phyloP scores from a whole-genome alignment of 1,140 invertebrate genomes.

The Lamellibrachia luymesi region DNA sequence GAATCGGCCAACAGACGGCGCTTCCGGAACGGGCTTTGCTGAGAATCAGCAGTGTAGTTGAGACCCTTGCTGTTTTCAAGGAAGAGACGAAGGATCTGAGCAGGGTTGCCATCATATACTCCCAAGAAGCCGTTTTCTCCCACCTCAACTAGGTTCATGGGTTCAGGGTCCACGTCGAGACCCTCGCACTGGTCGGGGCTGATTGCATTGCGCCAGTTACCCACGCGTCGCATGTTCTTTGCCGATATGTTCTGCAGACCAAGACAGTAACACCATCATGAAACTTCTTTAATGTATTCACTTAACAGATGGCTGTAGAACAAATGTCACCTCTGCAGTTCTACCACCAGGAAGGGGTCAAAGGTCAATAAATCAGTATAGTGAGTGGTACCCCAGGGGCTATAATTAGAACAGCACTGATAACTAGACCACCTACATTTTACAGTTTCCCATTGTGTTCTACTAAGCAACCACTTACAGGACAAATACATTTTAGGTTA shows the following conservation, averaged over 20 bases:
- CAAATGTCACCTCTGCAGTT: too few species aligned
- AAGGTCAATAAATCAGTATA: too few species aligned
- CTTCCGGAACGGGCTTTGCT: constrained; percentile 11
- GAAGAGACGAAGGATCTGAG: constrained; percentile 25
- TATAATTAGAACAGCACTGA: too few species aligned
- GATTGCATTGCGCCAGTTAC: constrained; percentile 44
- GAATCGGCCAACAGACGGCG: constrained; percentile 42
- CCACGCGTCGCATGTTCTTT: constrained; percentile 32
- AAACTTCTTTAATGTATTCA: too few species aligned
- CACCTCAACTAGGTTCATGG: constrained; percentile 37
- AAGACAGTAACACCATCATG: neutral
- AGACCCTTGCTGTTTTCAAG: constrained; percentile 36
- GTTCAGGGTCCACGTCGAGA: constrained; percentile 30
- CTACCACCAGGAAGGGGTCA: too few species aligned
- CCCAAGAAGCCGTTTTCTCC: constrained; percentile 41
- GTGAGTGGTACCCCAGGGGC: too few species aligned
- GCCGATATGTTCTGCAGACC: neutral
- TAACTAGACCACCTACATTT: too few species aligned
- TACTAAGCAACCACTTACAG: too few species aligned
- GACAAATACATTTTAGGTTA: too few species aligned
- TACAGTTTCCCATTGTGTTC: too few species aligned
- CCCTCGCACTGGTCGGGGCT: constrained; percentile 41
- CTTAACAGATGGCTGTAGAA: too few species aligned
- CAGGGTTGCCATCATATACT: constrained; percentile 35
- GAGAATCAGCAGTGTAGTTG: neutral